phyloP scores from a whole-genome alignment of 2,888 invertebrate species.

The Plutella xylostella region DNA sequence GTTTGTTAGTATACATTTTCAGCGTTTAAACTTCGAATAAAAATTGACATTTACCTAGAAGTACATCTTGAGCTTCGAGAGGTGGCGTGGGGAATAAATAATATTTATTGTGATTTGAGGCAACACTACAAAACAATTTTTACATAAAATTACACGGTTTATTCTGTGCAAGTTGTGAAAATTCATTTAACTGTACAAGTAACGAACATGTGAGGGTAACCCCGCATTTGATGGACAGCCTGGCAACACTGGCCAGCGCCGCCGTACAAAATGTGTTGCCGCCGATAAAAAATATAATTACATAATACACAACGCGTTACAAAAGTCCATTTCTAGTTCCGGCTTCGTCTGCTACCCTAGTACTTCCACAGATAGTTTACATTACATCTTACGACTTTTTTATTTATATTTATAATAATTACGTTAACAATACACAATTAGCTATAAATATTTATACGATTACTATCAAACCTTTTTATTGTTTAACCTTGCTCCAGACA shows the following conservation, averaged over 20 bases:
- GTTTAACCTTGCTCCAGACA: conserved; percentile 51
- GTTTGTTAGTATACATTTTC: conserved; percentile 8
- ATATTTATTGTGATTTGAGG: conserved; percentile 37
- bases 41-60: conserved; percentile 59
- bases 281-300: conserved; percentile 28
- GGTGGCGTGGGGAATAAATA: conserved; percentile 27
- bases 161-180: conserved; percentile 4
- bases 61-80: conserved; percentile 48
- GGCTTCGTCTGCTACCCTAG: conserved; percentile 47
- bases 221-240: neutral
- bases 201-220: neutral
- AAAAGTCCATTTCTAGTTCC: conserved; percentile 41
- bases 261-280: neutral
- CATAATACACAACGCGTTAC: conserved; percentile 48
- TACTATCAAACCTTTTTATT: conserved; percentile 64
- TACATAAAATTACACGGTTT: conserved; percentile 26
- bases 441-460: conserved; percentile 70
- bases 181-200: conserved; percentile 1
- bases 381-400: conserved; percentile 62
- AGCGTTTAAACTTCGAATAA: conserved; percentile 23
- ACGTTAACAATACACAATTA: conserved; percentile 71
- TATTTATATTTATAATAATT: conserved; percentile 69
- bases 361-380: conserved; percentile 57
- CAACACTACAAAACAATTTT: conserved; percentile 33
- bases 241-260: no score